Base-by-base conservation (phyloP, 2,888 invertebrate genomes). In the Pyrochroa serraticornis region DNA sequence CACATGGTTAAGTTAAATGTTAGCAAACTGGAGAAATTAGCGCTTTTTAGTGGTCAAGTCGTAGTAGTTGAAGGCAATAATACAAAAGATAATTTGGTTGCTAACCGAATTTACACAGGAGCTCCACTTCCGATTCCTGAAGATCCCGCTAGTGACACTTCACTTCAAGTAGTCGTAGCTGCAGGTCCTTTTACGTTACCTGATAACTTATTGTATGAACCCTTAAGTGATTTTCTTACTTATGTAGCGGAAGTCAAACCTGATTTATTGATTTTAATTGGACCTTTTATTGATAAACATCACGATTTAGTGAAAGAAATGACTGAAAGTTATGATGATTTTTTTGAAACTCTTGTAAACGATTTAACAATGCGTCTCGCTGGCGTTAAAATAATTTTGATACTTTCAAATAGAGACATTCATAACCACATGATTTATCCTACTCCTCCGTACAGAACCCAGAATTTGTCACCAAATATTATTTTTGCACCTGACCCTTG, bases 171-270 rank as follows among this genome's bases (percentile, higher is more conserved):
- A 55, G 83, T 93, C 8, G 81, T 92, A 36, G 93, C 91, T 1
- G 83, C 90, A 14, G 96, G 95, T 0, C 96, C 96, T 0, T 96
- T 88, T 74, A 92, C 94, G 0, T 84, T 89, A 2, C 83, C 85
- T 1, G 90, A 91, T 70, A 90, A 90, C 75, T 77, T 94, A 52
- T 79, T 84, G 0, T 95, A 91, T 74, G 90, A 93, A 71, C 94
- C 95, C 0, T 79, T 96, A 34, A 85, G 87, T 68, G 93, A 94
- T 71, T 81, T 96, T 13, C 78, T 94, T 7, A 74, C 71, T 9
- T 86, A 88, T 70, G 85, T 93, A 0, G 80, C 79, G 52, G 81
- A 85, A 8, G 82, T 88, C 62, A 83, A 84, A 66, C 96, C 96
- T 0, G 89, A 96, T 75, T 80, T 95, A 12, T 83, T 92, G 35